Conservation (phyloP, 2,797 vertebrate species). For the Argya squamiceps region DNA sequence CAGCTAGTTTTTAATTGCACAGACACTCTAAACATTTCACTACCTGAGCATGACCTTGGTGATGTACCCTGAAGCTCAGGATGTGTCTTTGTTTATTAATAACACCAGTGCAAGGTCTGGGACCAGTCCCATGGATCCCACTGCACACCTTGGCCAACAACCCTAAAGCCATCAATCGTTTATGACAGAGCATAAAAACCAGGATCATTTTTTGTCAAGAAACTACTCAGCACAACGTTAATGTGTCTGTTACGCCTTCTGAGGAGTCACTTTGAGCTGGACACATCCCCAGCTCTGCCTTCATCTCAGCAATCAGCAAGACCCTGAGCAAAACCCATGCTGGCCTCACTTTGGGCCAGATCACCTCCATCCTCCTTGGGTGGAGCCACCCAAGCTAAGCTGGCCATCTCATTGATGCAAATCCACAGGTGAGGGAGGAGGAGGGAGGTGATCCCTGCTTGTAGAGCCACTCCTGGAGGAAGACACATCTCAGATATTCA, state of each 20-base stretch:
- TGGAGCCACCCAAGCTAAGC: fast-evolving
- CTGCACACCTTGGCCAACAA: not conserved
- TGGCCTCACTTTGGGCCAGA: not conserved
- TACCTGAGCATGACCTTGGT: not conserved
- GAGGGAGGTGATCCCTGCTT: fast-evolving
- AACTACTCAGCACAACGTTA: not conserved
- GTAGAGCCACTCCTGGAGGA: not conserved
- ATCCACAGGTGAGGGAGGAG: not conserved
- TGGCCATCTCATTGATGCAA: not conserved
- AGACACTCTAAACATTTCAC: not conserved
- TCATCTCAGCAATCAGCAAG: fast-evolving
- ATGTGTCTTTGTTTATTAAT: not conserved
- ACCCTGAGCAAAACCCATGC: not conserved
- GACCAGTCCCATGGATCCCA: not conserved
- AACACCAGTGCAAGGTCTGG: not conserved
- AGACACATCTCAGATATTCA: not conserved
- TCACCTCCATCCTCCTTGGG: not conserved
- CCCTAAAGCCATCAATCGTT: not conserved
- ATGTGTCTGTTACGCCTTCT: not conserved
- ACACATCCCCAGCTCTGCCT: not conserved
- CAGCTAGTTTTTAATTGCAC: not conserved
- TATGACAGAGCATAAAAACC: fast-evolving
- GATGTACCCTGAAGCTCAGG: fast-evolving
- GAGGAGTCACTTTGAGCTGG: not conserved
- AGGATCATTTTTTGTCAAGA: not conserved